These are phyloP conservation scores for Lycaon pictus DNA, from an alignment of 2,113 vertebrate species.

Conservation along the genomic window DNA sequence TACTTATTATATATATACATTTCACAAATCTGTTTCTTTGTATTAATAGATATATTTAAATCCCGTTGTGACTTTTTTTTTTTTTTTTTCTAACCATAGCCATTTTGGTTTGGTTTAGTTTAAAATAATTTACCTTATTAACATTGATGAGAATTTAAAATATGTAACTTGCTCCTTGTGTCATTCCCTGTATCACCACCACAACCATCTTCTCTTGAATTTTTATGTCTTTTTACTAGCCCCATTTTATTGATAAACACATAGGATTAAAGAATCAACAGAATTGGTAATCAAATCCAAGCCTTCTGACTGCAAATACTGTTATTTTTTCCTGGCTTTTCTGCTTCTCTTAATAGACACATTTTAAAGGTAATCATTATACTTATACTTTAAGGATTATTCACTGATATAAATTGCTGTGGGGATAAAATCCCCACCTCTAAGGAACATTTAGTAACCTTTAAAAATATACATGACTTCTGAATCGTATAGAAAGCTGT, in stretches of 20 bases:
- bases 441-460: constrained; percentile 25
- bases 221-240: neutral
- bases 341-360: neutral
- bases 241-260: neutral
- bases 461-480: constrained; percentile 46
- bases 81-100: neutral
- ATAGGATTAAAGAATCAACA: neutral
- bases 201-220: neutral
- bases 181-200: neutral
- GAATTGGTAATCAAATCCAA: neutral
- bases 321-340: neutral
- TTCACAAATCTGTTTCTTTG: neutral
- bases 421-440: constrained; percentile 41
- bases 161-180: neutral
- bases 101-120: constrained; percentile 38
- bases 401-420: constrained; percentile 40
- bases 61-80: neutral
- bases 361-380: neutral
- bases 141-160: neutral
- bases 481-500: constrained; percentile 44
- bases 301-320: neutral
- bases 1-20: neutral
- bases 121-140: neutral
- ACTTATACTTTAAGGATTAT: neutral
- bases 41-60: neutral